phyloP scores from a whole-genome alignment of 92 coral and sea anemone species.

The Porites lobata region DNA sequence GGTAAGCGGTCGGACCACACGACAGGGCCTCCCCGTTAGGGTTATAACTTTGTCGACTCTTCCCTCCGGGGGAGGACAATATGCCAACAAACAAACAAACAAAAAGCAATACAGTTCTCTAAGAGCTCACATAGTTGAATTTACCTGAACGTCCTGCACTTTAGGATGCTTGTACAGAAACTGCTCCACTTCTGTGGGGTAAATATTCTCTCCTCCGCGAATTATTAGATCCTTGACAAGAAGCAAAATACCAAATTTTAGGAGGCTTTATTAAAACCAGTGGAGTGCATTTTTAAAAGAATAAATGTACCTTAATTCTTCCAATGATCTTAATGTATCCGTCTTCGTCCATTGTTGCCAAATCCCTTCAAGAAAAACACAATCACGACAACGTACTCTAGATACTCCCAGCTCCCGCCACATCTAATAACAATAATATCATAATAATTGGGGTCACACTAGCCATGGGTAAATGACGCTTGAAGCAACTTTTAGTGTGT shows the following conservation, averaged over 20 bases:
- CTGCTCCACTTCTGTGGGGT: conserved; percentile 98
- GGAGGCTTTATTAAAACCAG: not conserved
- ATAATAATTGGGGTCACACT: too few relatives aligned
- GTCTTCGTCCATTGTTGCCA: conserved; percentile 95
- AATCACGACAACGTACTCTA: not conserved
- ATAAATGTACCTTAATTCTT: conserved; percentile 84
- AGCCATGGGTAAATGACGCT: too few relatives aligned
- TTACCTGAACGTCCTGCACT: conserved; percentile 97
- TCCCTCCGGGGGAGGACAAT: too few relatives aligned
- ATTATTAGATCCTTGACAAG: conserved; percentile 84
- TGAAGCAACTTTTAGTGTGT: too few relatives aligned
- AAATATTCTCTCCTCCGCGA: conserved; percentile 97
- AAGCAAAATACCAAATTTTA: not conserved
- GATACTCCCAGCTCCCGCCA: not conserved
- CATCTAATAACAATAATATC: too few relatives aligned
- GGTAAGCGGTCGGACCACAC: too few relatives aligned
- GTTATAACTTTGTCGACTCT: too few relatives aligned
- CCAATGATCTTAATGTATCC: conserved; percentile 94
- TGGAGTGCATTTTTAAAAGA: not conserved
- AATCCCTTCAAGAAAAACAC: conserved; percentile 66
- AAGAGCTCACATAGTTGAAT: not conserved
- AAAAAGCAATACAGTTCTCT: too few relatives aligned
- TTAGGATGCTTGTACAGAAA: conserved; percentile 96
- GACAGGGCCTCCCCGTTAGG: too few relatives aligned
- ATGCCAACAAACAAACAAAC: too few relatives aligned